phyloP scores from a whole-genome alignment of 2,797 vertebrate species.

The Ispidina picta region DNA sequence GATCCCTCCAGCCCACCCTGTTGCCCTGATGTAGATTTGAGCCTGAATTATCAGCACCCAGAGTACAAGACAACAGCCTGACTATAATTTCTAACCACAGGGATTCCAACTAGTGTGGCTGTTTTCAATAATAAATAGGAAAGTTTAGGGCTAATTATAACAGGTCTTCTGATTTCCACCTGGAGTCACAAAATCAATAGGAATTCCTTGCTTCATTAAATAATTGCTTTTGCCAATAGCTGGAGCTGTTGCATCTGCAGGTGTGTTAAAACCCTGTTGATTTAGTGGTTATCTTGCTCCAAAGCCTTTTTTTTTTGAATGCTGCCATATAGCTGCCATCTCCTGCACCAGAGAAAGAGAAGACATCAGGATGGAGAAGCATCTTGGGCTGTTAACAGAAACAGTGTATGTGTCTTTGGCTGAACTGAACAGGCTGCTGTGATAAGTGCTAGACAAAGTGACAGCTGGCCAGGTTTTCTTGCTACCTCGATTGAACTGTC shows the following conservation, averaged over 20 bases:
- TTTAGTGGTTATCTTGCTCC: neutral
- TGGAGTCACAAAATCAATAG: conserved; percentile 61
- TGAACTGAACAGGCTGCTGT: neutral
- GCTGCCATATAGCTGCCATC: neutral
- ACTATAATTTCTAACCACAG: neutral
- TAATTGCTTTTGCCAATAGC: conserved; percentile 32
- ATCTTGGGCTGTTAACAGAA: neutral
- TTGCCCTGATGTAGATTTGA: neutral
- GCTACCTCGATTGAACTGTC: neutral
- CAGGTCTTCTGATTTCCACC: conserved; percentile 39
- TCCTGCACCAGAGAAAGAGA: neutral
- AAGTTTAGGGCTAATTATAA: conserved; percentile 54
- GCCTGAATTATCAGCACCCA: neutral
- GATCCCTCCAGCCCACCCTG: rapidly evolving
- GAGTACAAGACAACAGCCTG: neutral
- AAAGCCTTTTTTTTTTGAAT: neutral
- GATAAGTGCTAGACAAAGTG: neutral
- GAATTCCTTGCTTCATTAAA: conserved; percentile 52
- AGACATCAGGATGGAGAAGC: neutral
- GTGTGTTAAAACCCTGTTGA: neutral
- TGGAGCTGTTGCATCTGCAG: neutral
- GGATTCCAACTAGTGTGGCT: neutral
- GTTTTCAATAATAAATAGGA: neutral
- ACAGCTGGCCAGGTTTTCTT: neutral
- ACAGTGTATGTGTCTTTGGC: neutral